Evolutionary conservation across 2,888 invertebrate species (phyloP).

Genomic region (Cryptus armator): DNA sequence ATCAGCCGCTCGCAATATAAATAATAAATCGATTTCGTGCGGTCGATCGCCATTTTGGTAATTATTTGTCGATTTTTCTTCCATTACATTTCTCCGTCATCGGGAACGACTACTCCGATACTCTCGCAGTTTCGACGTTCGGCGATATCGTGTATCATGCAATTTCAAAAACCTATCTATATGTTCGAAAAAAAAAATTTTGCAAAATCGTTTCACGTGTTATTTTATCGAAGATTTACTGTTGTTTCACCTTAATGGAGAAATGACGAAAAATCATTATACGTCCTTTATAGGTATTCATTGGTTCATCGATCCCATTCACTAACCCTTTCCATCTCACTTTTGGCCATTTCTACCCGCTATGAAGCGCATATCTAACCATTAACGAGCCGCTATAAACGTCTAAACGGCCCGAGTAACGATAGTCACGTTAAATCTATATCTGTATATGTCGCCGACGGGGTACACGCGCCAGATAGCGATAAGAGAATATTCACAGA

Average conservation of each 20-base stretch:
- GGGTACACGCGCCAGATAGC: constrained; percentile 7
- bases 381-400: constrained; percentile 35
- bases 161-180: too few species aligned
- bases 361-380: neutral
- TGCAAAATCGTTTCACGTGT: neutral
- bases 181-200: too few species aligned
- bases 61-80: too few species aligned
- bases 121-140: too few species aligned
- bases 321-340: neutral
- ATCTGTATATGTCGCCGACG: neutral
- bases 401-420: constrained; percentile 8
- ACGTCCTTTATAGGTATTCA: constrained; percentile 22
- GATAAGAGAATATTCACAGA: constrained; percentile 42
- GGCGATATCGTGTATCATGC: too few species aligned
- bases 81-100: too few species aligned
- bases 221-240: neutral
- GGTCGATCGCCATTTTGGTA: too few species aligned
- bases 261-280: constrained; percentile 17
- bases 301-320: constrained; percentile 9
- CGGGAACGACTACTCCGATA: too few species aligned
- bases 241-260: neutral
- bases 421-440: neutral
- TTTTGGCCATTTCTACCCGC: constrained; percentile 1
- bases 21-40: too few species aligned
- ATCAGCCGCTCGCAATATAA: too few species aligned